A percentile compares a stretch with the other conserved stretches of the same genome.
These are phyloP conservation scores for Poeciliopsis paucimaculata DNA, from an alignment of 2,797 vertebrate species.

Conservation along the genomic window DNA sequence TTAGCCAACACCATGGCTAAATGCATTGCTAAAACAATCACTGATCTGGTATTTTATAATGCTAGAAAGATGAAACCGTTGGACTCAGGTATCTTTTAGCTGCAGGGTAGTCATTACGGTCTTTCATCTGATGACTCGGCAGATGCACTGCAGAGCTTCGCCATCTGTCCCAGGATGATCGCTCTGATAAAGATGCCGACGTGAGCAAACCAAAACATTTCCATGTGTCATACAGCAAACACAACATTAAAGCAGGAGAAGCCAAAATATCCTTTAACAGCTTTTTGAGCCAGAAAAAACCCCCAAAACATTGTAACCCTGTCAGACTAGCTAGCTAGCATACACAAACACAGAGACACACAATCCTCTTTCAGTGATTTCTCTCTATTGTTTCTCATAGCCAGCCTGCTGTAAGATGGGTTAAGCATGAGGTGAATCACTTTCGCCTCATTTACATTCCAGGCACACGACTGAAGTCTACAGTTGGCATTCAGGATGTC, in stretches of 20 bases:
- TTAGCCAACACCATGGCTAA: neutral
- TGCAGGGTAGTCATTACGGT: slow-evolving; percentile 8
- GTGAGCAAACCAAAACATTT: neutral
- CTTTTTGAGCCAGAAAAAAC: neutral
- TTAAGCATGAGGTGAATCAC: slow-evolving; percentile 57
- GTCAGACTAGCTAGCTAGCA: neutral
- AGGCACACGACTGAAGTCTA: slow-evolving; percentile 50
- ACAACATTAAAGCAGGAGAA: neutral
- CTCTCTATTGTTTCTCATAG: slow-evolving; percentile 37
- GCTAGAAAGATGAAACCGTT: no score
- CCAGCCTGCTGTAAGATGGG: slow-evolving; percentile 47
- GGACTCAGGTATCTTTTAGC: slow-evolving; percentile 8
- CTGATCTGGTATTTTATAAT: neutral
- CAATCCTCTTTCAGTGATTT: slow-evolving; percentile 5
- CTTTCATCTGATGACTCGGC: slow-evolving; percentile 32
- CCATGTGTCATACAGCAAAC: neutral
- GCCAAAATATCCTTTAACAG: neutral
- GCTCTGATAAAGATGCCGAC: slow-evolving; percentile 5
- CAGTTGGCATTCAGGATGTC: slow-evolving; percentile 43
- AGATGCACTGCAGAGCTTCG: slow-evolving; percentile 39
- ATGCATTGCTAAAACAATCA: neutral
- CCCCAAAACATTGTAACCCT: neutral
- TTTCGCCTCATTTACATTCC: slow-evolving; percentile 56
- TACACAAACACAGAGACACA: slow-evolving; percentile 8
- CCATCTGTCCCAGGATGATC: slow-evolving; percentile 51